Conservation (phyloP, 2,797 vertebrate genomes). For the Hybognathus amarus region DNA sequence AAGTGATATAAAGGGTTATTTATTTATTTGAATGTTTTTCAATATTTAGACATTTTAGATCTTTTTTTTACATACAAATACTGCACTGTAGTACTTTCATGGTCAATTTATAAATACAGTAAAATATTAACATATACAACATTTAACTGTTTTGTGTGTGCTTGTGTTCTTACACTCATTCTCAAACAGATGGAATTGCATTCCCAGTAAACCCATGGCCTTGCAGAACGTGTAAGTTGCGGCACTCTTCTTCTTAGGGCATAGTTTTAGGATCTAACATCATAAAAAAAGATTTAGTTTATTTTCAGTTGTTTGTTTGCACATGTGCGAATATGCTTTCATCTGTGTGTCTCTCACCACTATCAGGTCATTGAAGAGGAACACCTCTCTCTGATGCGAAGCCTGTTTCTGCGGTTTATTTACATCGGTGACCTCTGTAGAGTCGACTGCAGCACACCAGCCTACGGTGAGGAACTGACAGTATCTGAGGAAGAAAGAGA, state of each 20-base stretch:
- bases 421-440: conserved; percentile 93
- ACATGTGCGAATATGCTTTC: not conserved
- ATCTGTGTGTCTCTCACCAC: conserved; percentile 82
- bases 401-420: conserved; percentile 98
- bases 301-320: not conserved
- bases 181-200: conserved; percentile 98
- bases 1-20: not conserved
- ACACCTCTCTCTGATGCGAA: conserved; percentile 96
- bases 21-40: not conserved
- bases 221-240: conserved; percentile 98
- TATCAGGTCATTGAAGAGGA: conserved; percentile 97
- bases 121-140: not conserved
- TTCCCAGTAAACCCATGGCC: conserved; percentile 92
- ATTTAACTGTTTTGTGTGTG: not conserved
- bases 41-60: not conserved
- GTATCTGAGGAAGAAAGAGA: conserved; percentile 77
- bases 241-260: conserved; percentile 97
- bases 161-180: conserved; percentile 88
- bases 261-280: conserved; percentile 93
- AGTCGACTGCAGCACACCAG: conserved; percentile 98
- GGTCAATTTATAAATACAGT: not conserved
- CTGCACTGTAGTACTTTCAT: not conserved
- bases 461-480: conserved; percentile 94
- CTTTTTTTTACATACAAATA: not conserved
- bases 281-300: conserved; percentile 6